Conservation (phyloP, 1,140 invertebrate species). For the Drosophila bipectinata region DNA sequence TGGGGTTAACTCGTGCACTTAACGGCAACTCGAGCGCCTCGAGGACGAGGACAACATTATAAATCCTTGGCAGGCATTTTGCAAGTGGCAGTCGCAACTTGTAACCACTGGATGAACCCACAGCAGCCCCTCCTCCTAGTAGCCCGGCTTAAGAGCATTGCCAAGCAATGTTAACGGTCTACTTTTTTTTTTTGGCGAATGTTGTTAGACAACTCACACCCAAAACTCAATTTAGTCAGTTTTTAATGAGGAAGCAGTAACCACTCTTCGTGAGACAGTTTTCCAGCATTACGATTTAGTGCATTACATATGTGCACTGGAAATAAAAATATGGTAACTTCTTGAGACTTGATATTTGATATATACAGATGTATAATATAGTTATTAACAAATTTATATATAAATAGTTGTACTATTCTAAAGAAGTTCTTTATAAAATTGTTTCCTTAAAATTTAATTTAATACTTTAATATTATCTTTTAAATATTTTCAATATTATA, state of each 20-base stretch:
- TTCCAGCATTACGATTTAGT: conserved; percentile 9
- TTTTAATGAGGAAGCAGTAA: conserved; percentile 75
- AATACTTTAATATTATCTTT: not conserved
- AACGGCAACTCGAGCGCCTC: conserved; percentile 73
- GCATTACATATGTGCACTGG: conserved; percentile 14
- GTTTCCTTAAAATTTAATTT: not conserved
- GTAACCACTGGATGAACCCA: conserved; percentile 33
- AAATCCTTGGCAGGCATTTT: conserved; percentile 78
- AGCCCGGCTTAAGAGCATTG: conserved; percentile 45
- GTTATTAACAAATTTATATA: too few relatives aligned
- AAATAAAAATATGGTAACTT: not conserved
- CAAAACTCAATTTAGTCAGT: conserved; percentile 74
- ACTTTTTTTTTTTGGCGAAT: conserved; percentile 45
- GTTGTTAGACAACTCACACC: conserved; percentile 47
- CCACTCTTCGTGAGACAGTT: conserved; percentile 12
- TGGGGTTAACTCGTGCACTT: conserved; percentile 80
- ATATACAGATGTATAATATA: too few relatives aligned
- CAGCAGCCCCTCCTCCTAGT: not conserved
- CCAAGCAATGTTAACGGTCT: conserved; percentile 33
- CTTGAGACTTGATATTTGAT: too few relatives aligned
- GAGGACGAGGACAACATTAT: conserved; percentile 79
- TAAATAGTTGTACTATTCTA: too few relatives aligned
- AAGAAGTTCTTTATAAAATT: not conserved
- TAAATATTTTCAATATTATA: not conserved
- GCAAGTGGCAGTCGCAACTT: conserved; percentile 72